Conservation (phyloP, 2,888 invertebrate species). For the Barypeithes pellucidus region DNA sequence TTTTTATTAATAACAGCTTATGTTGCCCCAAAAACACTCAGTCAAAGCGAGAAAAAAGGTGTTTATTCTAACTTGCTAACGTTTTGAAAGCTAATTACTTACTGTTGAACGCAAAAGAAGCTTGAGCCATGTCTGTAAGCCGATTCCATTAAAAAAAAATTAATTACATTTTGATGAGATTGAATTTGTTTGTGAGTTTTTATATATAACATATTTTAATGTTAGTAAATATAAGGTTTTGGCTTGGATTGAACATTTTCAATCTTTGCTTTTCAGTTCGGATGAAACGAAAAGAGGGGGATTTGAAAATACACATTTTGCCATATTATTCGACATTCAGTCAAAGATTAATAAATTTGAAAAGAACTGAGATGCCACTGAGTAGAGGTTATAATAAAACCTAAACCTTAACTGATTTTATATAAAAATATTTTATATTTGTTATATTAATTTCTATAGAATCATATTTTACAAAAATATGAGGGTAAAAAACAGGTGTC, state of each 20-base stretch:
- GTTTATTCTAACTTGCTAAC: constrained; percentile 20
- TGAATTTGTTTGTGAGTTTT: not conserved
- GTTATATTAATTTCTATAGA: not conserved
- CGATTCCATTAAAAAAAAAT: constrained; percentile 23
- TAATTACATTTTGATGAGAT: constrained; percentile 8
- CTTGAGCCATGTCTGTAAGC: not conserved
- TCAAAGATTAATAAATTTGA: no score
- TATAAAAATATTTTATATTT: not conserved
- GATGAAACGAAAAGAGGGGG: no score
- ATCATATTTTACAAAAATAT: not conserved
- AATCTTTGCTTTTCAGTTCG: not conserved
- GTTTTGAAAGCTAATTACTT: constrained; percentile 28
- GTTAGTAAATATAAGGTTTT: constrained; percentile 11
- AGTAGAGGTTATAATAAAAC: no score
- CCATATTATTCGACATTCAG: no score
- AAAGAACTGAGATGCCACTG: no score
- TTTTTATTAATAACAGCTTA: constrained; percentile 16
- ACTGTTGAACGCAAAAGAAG: constrained; percentile 7
- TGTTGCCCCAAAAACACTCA: not conserved
- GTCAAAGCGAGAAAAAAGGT: constrained; percentile 11
- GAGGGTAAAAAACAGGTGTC: not conserved
- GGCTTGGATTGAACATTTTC: not conserved
- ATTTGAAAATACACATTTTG: no score
- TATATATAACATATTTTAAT: constrained; percentile 1
- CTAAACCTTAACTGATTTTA: no score